Percentiles rank a stretch among this genome's conserved stretches.
phyloP scores from a whole-genome alignment of 2,113 vertebrate species.

The Dendropsophus ebraccatus region DNA sequence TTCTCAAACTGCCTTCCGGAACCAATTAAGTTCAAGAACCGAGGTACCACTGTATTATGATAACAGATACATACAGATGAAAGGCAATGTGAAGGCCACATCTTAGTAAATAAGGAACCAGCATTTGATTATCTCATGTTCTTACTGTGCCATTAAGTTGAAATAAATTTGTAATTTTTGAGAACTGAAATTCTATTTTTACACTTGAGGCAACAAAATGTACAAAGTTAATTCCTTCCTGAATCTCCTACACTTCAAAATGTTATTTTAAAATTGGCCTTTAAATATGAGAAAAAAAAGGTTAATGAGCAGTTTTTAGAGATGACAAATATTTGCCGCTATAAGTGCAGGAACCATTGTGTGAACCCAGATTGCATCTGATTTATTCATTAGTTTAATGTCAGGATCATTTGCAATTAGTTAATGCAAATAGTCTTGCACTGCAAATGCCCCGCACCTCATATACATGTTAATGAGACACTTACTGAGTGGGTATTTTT shows the following conservation, averaged over 20 bases:
- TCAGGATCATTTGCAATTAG: constrained; percentile 49
- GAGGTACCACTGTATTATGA: too few relatives aligned
- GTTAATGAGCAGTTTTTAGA: background rate
- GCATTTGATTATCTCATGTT: background rate
- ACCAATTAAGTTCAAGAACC: too few relatives aligned
- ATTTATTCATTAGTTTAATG: constrained; percentile 40
- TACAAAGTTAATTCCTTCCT: background rate
- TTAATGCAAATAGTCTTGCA: constrained; percentile 34
- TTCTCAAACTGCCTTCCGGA: too few relatives aligned
- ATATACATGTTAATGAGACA: constrained; percentile 29
- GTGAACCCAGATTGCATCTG: background rate
- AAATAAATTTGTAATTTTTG: background rate
- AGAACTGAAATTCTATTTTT: background rate
- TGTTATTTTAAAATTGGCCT: background rate
- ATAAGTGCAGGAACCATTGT: background rate
- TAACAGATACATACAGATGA: too few relatives aligned
- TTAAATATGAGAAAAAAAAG: background rate
- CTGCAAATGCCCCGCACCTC: constrained; percentile 27
- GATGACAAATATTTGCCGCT: constrained; percentile 15
- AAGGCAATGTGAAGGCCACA: too few relatives aligned
- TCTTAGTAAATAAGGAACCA: too few relatives aligned
- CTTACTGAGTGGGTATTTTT: background rate
- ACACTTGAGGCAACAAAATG: background rate
- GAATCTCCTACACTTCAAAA: background rate
- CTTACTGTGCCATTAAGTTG: too few relatives aligned